Percentiles rank a stretch among this genome's conserved stretches.
phyloP scores from a whole-genome alignment of 2,113 vertebrate species.

The Ramphastos sulfuratus region DNA sequence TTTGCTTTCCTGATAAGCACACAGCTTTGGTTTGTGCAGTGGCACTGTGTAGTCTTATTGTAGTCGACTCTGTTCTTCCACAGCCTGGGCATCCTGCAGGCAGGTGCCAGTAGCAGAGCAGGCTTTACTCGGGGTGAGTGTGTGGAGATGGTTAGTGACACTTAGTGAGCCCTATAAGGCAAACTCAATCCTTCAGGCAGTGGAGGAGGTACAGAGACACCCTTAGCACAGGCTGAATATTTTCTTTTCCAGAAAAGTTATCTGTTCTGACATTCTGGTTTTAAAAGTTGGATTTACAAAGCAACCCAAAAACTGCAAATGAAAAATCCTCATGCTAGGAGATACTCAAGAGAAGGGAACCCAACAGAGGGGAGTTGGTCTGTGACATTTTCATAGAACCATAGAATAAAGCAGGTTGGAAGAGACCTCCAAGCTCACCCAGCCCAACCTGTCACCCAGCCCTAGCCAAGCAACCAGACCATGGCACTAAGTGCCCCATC shows the following conservation, averaged over 20 bases:
- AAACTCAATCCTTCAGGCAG: neutral
- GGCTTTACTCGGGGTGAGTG: neutral
- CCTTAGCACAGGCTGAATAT: neutral
- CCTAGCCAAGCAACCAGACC: too few relatives aligned
- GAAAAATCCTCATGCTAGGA: neutral
- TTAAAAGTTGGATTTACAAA: neutral
- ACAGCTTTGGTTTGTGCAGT: neutral
- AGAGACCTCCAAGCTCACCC: too few relatives aligned
- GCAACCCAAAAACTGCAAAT: neutral
- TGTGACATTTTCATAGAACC: neutral
- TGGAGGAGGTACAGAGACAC: neutral
- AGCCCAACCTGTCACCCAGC: too few relatives aligned
- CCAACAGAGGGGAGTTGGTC: neutral
- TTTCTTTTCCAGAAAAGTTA: neutral
- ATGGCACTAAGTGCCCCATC: too few relatives aligned
- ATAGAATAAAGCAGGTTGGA: too few relatives aligned
- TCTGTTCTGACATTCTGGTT: neutral
- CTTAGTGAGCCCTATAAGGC: neutral
- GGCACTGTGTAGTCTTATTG: neutral
- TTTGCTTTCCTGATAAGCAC: neutral
- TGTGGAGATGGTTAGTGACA: neutral
- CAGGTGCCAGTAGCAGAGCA: neutral
- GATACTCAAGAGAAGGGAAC: neutral
- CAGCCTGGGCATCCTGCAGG: neutral
- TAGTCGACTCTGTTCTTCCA: neutral